Evolutionary conservation across 2,113 vertebrate genomes (phyloP).

Genomic region (Alces alces): DNA sequence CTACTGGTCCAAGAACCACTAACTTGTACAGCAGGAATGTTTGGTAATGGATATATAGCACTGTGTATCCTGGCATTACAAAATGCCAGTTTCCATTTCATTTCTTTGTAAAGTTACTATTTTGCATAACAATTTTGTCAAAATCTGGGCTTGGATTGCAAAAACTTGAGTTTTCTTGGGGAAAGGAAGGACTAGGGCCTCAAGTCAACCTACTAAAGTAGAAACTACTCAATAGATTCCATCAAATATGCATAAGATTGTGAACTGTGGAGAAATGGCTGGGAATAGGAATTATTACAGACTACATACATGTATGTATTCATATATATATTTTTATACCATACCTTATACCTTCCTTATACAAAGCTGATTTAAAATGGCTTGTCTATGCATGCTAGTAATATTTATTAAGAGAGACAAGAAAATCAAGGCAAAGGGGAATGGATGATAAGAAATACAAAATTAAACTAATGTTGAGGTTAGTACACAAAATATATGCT

Average conservation of each 20-base stretch:
- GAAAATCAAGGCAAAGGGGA: not conserved
- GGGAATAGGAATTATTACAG: not conserved
- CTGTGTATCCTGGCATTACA: not conserved
- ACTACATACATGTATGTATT: not conserved
- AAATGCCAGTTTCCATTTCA: not conserved
- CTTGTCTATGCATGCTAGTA: not conserved
- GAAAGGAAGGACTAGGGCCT: not conserved
- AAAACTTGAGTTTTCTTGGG: not conserved
- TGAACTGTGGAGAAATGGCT: not conserved
- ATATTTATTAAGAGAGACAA: not conserved
- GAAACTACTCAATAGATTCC: not conserved
- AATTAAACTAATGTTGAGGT: not conserved
- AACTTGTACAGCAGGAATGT: not conserved
- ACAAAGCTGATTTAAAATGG: not conserved
- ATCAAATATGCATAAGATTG: not conserved
- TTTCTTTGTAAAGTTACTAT: not conserved
- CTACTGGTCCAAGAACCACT: not conserved
- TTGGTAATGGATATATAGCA: not conserved
- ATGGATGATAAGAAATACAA: not conserved
- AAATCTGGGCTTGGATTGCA: not conserved
- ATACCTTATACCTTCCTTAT: not conserved
- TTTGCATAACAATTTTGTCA: not conserved
- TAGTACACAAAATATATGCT: not conserved
- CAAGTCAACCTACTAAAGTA: not conserved
- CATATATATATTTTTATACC: not conserved